Evolutionary conservation across 2,888 invertebrate species (phyloP), one percentile per base, ranked within the genome.

Genomic region (Molorchus minor): DNA sequence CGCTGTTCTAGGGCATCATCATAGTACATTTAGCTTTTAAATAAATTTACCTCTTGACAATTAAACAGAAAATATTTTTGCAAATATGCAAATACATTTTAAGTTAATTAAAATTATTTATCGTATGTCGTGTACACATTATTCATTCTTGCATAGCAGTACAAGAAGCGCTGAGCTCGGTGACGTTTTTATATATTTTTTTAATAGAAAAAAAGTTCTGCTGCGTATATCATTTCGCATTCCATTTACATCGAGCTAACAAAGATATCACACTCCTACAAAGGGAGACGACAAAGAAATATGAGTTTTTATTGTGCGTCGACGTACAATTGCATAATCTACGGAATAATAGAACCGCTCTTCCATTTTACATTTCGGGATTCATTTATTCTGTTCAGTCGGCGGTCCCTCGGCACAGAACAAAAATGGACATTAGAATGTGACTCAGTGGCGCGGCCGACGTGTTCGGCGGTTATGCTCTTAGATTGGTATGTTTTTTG

Each of bases 271-370:
- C 72, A 71, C 73, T 69, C 71, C 73, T 67, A 75, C 75, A 76
- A 76, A 67, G 69, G 68, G 68, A 68, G 64, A 68, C 70, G 78
- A 79, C 78, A 75, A 73, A 74, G 76, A 79, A 77, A 75, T 75
- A 79, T 78, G 71, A 70, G 72, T 70, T 72, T 74, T 76, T 77
- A 77, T 80, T 79, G 79, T 79, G 71, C 71, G 77, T 74, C 74
- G 77, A 76, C 76, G 66, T 73, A 78, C 78, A 78, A 77, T 79
- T 78, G 78, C 77, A 79, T 78, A 79, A 79, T 79, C 77, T 76
- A 73, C 69, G 68, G 71, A 71, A 77, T 75, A 77, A 77, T 77
- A 73, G 77, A 70, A 69, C 65, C 74, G 70, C 73, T 76, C 76
- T 77, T 71, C 75, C 77, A 77, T 78, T 79, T 77, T 78, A 75